Evolutionary conservation across 2,113 vertebrate genomes (phyloP), one percentile per base, ranked within the genome.

Genomic region (Ptilonorhynchus violaceus): DNA sequence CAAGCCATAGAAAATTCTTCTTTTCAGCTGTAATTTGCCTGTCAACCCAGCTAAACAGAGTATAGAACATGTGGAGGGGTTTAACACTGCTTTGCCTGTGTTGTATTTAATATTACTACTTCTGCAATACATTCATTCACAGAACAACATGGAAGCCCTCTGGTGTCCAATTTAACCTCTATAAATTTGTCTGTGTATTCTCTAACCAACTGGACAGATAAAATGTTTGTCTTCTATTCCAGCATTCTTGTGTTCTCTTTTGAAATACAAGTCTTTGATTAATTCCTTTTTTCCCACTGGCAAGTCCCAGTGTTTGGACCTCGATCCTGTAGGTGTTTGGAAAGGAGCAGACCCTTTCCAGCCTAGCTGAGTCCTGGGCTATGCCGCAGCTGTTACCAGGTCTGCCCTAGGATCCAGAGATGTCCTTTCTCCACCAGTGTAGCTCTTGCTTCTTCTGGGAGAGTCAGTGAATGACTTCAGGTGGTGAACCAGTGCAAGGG

Each of bases 101-200:
- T 59, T 90, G 53, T 49, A 24, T 72, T 95, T 83, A 62, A 59
- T 82, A 66, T 75, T 33, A 58, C 35, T 49, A 17, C 39, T 82
- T 75, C 77, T 92, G 73, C 63, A 89, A 62, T n/a, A 39, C 47
- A 49, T 58, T 72, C 7, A 30, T 88, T 84, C 85, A 73, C 60
- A 75, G 68, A 94, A 90, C 84, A 91, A 91, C 80, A 77, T 60
- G 42, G 88, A 95, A 96, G 69, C 89, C 66, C 93, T 87, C 89
- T 93, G 69, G 76, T 97, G 91, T 90, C 85, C 74, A 90, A 42
- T 93, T 84, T 92, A 94, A 89, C 69, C 92, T 53, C 56, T 78
- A 94, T 79, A 96, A 74, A 92, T 97, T 96, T 93, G 20, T 46
- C 88, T 85, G 28, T 87, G 50, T 49, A 93, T 75, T 90, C 58